Percentiles rank a stretch among this genome's conserved stretches.
These are phyloP conservation scores for Eurystomus gularis DNA, from an alignment of 2,113 vertebrate species.

Conservation along the genomic window DNA sequence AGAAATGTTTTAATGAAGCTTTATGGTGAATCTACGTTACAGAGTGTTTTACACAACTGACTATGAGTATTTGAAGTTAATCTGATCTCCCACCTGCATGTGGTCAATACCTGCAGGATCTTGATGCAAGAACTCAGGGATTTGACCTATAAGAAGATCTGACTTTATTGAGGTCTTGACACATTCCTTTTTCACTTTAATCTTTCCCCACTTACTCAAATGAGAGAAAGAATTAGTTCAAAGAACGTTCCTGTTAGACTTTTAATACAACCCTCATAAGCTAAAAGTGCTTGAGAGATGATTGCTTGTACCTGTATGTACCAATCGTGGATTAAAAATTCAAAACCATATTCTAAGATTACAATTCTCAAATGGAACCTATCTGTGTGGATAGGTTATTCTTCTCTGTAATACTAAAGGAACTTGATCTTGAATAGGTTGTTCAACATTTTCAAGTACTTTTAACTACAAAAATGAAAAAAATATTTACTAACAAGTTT, in stretches of 20 bases:
- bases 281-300: neutral
- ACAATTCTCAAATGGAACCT: neutral
- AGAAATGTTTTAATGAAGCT: neutral
- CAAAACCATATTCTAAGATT: neutral
- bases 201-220: neutral
- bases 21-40: neutral
- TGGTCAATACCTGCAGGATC: neutral
- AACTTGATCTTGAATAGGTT: neutral
- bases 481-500: neutral
- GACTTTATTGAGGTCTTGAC: neutral
- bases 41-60: neutral
- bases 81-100: neutral
- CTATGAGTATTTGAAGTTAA: neutral
- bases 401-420: neutral
- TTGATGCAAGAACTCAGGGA: neutral
- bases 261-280: neutral
- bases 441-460: neutral
- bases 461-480: neutral
- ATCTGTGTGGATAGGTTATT: neutral
- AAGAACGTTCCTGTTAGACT: neutral
- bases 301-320: neutral
- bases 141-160: neutral
- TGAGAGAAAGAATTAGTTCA: neutral
- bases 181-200: neutral
- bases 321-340: neutral